A percentile compares a stretch with the other conserved stretches of the same genome.
These are phyloP conservation scores for Carassius auratus DNA, from an alignment of 2,113 vertebrate genomes.

Conservation along the genomic window DNA sequence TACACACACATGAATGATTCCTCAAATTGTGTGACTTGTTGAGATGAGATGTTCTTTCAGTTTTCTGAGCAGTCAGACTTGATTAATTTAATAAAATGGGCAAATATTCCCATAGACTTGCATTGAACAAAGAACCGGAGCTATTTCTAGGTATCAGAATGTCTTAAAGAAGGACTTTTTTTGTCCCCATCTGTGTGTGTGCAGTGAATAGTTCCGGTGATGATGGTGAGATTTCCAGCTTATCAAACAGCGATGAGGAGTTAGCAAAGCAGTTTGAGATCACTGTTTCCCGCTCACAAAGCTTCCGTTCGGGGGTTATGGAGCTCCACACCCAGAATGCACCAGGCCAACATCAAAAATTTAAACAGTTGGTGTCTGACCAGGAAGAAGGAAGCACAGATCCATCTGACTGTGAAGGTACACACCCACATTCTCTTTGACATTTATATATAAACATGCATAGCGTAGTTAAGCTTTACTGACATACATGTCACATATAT, in stretches of 20 bases:
- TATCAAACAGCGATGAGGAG: conserved; percentile 81
- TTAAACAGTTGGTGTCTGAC: conserved; percentile 69
- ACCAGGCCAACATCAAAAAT: conserved; percentile 67
- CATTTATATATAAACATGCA: background rate
- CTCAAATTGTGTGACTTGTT: too few relatives aligned
- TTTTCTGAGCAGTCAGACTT: background rate
- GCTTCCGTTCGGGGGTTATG: conserved; percentile 65
- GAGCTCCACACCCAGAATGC: conserved; percentile 62
- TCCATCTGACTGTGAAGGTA: conserved; percentile 81
- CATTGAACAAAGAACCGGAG: background rate
- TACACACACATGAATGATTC: too few relatives aligned
- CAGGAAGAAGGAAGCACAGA: conserved; percentile 74
- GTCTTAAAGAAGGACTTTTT: background rate
- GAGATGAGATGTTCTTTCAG: background rate
- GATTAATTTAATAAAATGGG: too few relatives aligned
- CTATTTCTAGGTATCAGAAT: background rate
- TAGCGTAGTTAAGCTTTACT: too few relatives aligned
- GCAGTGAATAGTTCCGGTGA: conserved; percentile 78
- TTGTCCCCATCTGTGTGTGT: conserved; percentile 53
- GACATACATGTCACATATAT: too few relatives aligned
- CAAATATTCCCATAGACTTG: background rate
- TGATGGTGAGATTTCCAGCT: conserved; percentile 71
- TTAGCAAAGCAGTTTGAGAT: conserved; percentile 84
- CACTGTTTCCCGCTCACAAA: conserved; percentile 81
- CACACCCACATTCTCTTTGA: background rate